These are phyloP conservation scores for Pseudococcus viburni DNA, from an alignment of 2,888 invertebrate genomes.

Conservation along the genomic window DNA sequence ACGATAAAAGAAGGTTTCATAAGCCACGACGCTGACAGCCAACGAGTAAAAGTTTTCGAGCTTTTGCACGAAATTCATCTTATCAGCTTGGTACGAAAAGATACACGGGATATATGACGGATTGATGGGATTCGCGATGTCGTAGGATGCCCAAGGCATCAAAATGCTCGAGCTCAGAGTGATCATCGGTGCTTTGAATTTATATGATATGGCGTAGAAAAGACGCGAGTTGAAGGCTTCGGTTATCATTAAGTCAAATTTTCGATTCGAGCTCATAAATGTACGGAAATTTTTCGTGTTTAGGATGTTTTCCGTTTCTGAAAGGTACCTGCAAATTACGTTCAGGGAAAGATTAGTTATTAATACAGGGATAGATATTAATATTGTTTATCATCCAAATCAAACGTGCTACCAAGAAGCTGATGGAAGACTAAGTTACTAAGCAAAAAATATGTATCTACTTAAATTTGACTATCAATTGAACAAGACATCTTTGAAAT, in stretches of 20 bases:
- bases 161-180: conserved; percentile 61
- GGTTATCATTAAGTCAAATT: conserved; percentile 63
- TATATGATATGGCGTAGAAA: conserved; percentile 52
- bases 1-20: conserved; percentile 1
- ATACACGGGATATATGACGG: conserved; percentile 59
- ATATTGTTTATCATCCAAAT: too few relatives aligned
- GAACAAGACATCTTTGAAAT: too few relatives aligned
- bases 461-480: too few relatives aligned
- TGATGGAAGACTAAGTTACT: too few relatives aligned
- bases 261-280: not conserved
- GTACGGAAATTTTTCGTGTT: not conserved
- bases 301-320: conserved; percentile 18
- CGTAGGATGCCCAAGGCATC: conserved; percentile 60
- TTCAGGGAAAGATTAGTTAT: too few relatives aligned
- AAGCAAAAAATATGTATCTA: too few relatives aligned
- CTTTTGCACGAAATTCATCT: conserved; percentile 65
- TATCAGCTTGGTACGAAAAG: not conserved
- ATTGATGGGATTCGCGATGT: conserved; percentile 55
- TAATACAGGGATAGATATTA: too few relatives aligned
- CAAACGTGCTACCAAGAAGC: too few relatives aligned
- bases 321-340: not conserved
- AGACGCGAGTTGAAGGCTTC: conserved; percentile 66
- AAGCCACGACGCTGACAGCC: not conserved
- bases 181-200: conserved; percentile 63
- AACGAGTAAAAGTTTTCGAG: conserved; percentile 36